These are phyloP conservation scores for Euwallacea fornicatus DNA, from an alignment of 1,140 invertebrate species.

Conservation along the genomic window DNA sequence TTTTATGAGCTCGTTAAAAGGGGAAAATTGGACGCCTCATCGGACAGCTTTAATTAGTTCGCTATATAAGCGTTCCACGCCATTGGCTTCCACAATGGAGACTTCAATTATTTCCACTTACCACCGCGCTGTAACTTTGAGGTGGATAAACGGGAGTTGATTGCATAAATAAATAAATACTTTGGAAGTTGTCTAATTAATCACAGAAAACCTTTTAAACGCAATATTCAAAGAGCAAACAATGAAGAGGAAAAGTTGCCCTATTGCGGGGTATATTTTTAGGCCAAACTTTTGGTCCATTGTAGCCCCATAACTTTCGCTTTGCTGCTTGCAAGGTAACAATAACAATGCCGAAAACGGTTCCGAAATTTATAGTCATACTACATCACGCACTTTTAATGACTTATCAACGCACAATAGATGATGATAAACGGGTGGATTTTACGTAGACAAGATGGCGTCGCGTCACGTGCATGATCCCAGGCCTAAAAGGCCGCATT, in stretches of 20 bases:
- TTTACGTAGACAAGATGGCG: conserved; percentile 1
- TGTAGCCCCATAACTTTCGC: too few species aligned
- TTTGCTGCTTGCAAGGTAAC: too few species aligned
- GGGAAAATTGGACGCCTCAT: background rate
- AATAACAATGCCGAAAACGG: too few species aligned
- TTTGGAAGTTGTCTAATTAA: background rate
- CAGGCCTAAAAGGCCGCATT: too few species aligned
- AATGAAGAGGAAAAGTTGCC: background rate
- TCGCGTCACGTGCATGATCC: background rate
- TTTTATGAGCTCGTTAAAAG: background rate
- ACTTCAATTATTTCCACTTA: background rate
- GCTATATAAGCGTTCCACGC: background rate
- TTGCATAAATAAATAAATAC: conserved; percentile 1
- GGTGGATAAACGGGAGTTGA: background rate
- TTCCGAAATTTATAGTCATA: too few species aligned
- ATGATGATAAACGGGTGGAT: background rate
- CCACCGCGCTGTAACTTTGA: background rate
- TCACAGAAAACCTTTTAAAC: background rate
- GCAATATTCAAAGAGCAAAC: background rate
- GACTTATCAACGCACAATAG: conserved; percentile 1
- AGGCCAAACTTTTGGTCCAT: background rate
- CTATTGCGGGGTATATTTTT: background rate
- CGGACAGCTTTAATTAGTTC: background rate
- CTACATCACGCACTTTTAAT: background rate
- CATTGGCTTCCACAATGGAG: background rate